Conservation (phyloP, 2,113 vertebrate genomes). For the Pampusana beccarii region DNA sequence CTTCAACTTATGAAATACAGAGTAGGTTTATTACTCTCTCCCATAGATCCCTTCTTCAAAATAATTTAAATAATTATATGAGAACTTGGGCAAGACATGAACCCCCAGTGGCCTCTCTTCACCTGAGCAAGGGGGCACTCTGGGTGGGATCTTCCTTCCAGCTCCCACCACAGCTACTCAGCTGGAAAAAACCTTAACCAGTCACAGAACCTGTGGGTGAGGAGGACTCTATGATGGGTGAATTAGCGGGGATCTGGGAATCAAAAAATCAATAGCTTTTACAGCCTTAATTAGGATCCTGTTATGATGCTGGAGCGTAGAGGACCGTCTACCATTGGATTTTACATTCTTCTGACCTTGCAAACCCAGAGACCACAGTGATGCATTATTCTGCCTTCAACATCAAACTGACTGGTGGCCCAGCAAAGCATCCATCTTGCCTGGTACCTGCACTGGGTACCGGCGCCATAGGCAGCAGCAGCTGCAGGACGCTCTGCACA, state of each 20-base stretch:
- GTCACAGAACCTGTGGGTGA: accelerated
- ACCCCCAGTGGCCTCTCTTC: background rate
- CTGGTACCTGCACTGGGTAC: accelerated
- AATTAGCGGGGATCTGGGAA: background rate
- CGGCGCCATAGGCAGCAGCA: background rate
- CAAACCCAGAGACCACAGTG: background rate
- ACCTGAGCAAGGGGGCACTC: background rate
- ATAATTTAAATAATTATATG: background rate
- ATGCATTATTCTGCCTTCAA: background rate
- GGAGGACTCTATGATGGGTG: background rate
- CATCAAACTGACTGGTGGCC: background rate
- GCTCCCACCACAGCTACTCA: background rate
- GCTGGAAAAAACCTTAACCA: background rate
- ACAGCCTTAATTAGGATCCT: background rate
- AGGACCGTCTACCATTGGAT: background rate
- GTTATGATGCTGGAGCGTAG: background rate
- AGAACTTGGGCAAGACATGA: background rate
- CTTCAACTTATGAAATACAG: background rate
- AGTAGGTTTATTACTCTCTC: background rate
- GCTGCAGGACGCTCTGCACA: background rate
- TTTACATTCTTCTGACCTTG: background rate
- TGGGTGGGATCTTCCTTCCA: background rate
- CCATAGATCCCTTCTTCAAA: background rate
- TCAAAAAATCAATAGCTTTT: background rate
- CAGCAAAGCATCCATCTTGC: background rate